These are phyloP conservation scores for Aphidius ervi DNA, from an alignment of 1,140 invertebrate species.

Conservation along the genomic window DNA sequence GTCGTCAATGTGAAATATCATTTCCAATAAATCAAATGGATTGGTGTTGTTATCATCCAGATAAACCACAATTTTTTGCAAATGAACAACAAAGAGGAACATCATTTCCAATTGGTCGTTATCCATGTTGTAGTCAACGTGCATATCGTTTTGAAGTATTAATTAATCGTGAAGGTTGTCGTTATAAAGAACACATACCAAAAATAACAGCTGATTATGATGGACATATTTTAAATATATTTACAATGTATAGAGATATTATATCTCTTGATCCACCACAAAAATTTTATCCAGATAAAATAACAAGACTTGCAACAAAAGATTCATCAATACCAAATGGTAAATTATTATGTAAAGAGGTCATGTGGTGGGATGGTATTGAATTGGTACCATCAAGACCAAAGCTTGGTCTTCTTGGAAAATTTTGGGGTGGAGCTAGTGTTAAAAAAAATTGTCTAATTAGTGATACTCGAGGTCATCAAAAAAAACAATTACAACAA, in stretches of 20 bases:
- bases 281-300: conserved; percentile 63
- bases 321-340: conserved; percentile 48
- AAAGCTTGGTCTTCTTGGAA: conserved; percentile 59
- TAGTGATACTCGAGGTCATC: conserved; percentile 31
- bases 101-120: conserved; percentile 66
- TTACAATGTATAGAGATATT: conserved; percentile 55
- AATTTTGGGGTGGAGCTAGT: conserved; percentile 45
- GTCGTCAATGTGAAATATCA: conserved; percentile 67
- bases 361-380: conserved; percentile 69
- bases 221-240: conserved; percentile 56
- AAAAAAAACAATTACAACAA: conserved; percentile 27
- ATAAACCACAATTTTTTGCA: conserved; percentile 70
- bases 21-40: conserved; percentile 74
- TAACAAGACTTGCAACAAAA: conserved; percentile 61
- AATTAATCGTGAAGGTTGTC: conserved; percentile 49
- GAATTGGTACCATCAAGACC: conserved; percentile 59
- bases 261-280: conserved; percentile 61
- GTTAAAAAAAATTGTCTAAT: conserved; percentile 33
- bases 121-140: conserved; percentile 81
- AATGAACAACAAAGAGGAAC: conserved; percentile 60
- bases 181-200: conserved; percentile 58
- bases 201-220: conserved; percentile 56
- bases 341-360: conserved; percentile 58
- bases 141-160: conserved; percentile 74
- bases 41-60: conserved; percentile 76